Percentiles rank a stretch among this genome's conserved stretches.
Conservation (phyloP, 2,888 invertebrate genomes). For the Melanostoma scalare region DNA sequence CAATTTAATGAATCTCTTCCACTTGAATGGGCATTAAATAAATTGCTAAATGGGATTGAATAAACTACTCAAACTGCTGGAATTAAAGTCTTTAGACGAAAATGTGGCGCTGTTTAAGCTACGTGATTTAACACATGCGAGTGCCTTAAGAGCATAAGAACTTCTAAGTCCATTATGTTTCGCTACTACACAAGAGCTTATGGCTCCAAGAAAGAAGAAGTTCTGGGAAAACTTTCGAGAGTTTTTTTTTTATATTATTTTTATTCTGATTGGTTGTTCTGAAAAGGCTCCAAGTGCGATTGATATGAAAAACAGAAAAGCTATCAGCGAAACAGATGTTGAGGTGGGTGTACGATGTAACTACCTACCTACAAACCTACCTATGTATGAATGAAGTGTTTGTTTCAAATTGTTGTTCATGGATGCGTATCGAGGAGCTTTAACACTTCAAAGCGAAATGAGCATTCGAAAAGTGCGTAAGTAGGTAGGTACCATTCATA, state of each 20-base stretch:
- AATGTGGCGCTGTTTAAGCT: slow-evolving; percentile 46
- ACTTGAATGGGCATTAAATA: slow-evolving; percentile 71
- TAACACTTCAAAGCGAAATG: too few species aligned
- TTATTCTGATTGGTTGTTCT: slow-evolving; percentile 33
- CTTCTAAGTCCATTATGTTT: slow-evolving; percentile 58
- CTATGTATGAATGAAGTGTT: neutral
- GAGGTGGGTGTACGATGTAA: neutral
- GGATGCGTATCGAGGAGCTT: too few species aligned
- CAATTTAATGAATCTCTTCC: slow-evolving; percentile 73
- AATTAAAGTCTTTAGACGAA: slow-evolving; percentile 11
- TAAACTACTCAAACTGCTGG: slow-evolving; percentile 61
- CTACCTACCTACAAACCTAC: neutral
- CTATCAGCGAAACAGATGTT: slow-evolving; percentile 69
- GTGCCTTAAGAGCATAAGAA: slow-evolving; percentile 47
- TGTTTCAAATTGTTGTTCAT: too few species aligned
- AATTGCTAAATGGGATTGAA: slow-evolving; percentile 71
- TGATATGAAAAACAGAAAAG: slow-evolving; percentile 45
- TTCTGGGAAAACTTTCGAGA: slow-evolving; percentile 14
- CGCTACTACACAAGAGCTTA: slow-evolving; percentile 49
- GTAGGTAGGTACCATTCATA: too few species aligned
- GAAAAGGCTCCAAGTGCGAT: slow-evolving; percentile 8
- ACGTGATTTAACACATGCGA: slow-evolving; percentile 70
- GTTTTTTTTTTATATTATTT: slow-evolving; percentile 9
- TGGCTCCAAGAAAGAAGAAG: slow-evolving; percentile 1
- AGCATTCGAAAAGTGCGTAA: too few species aligned